These are phyloP conservation scores for Grus americana DNA, from an alignment of 2,113 vertebrate genomes.

Conservation along the genomic window DNA sequence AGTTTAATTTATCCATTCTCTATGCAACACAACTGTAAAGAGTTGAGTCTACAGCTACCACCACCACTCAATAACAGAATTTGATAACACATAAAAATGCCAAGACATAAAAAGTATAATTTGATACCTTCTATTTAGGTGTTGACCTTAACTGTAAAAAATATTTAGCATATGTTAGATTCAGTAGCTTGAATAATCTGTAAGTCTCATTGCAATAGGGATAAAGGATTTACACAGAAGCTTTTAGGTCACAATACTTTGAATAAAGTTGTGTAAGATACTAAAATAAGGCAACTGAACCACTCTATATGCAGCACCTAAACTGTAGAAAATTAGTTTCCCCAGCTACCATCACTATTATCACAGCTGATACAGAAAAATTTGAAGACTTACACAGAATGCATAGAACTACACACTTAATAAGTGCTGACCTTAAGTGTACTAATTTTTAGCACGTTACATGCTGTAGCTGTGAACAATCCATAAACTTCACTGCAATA, in stretches of 20 bases:
- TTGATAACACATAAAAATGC: neutral
- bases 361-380: neutral
- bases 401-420: neutral
- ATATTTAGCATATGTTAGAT: neutral
- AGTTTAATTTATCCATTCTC: neutral
- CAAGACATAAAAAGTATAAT: neutral
- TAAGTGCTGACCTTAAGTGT: neutral
- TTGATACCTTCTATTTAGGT: neutral
- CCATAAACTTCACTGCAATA: neutral
- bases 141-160: neutral
- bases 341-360: neutral
- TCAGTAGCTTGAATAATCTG: neutral
- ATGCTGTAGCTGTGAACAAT: neutral
- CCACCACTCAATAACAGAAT: neutral
- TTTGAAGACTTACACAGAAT: neutral
- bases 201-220: neutral
- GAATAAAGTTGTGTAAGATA: neutral
- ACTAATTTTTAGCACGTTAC: neutral
- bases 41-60: neutral
- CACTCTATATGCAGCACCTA: neutral
- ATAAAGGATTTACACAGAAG: neutral
- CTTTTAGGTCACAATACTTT: neutral
- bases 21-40: neutral
- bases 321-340: neutral
- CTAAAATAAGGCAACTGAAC: neutral